Percentiles rank a stretch among this genome's conserved stretches.
These are phyloP conservation scores for Capra hircus DNA, from an alignment of 2,113 vertebrate species.

Conservation along the genomic window DNA sequence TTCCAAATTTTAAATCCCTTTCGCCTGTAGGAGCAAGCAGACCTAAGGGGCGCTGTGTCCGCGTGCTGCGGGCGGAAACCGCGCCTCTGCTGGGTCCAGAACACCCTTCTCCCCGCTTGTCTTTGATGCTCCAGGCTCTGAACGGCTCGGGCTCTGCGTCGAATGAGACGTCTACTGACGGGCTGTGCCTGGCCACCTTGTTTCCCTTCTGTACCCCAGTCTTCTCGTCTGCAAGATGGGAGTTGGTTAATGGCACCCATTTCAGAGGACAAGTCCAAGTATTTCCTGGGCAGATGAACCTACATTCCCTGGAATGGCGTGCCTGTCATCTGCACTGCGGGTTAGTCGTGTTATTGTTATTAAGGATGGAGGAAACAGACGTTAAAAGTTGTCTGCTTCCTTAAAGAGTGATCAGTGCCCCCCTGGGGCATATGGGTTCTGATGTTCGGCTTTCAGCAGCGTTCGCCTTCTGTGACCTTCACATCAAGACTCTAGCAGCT, in stretches of 20 bases:
- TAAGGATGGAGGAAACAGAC: not conserved
- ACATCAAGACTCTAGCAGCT: not conserved
- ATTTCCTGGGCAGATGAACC: not conserved
- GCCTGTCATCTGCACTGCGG: not conserved
- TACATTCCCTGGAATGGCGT: no score
- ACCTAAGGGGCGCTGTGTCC: not conserved
- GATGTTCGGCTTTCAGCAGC: not conserved
- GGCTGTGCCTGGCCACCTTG: not conserved
- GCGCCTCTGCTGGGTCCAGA: no score
- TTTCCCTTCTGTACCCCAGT: not conserved
- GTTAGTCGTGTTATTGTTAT: not conserved
- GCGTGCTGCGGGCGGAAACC: not conserved
- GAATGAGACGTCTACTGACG: not conserved
- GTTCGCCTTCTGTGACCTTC: not conserved
- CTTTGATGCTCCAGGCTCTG: not conserved
- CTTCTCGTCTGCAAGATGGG: not conserved
- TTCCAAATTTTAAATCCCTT: not conserved
- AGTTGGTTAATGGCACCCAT: not conserved
- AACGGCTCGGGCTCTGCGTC: not conserved
- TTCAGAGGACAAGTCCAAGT: not conserved
- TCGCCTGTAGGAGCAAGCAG: not conserved
- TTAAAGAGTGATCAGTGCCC: not conserved
- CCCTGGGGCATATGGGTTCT: not conserved
- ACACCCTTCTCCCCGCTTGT: accelerated
- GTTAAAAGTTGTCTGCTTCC: not conserved